Evolutionary conservation across 2,797 vertebrate species (phyloP).

Genomic region (Allobates femoralis): DNA sequence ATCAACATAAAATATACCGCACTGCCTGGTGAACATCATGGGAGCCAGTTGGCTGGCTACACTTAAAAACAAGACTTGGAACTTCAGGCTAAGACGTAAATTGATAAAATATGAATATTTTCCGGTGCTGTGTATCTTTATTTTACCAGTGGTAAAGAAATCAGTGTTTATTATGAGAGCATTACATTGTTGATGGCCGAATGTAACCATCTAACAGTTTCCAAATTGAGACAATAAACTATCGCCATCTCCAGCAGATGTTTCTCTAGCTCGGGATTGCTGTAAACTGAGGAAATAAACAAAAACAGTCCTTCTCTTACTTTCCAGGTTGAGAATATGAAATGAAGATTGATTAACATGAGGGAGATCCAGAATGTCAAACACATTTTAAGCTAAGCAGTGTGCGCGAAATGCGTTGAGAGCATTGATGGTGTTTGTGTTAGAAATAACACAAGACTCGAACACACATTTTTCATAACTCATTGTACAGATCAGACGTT

Average conservation of each 20-base stretch:
- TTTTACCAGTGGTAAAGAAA: conserved; percentile 46
- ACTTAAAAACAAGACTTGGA: neutral
- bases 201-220: conserved; percentile 61
- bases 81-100: conserved; percentile 8
- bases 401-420: conserved; percentile 7
- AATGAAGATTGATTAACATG: conserved; percentile 55
- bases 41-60: neutral
- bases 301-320: conserved; percentile 62
- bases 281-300: conserved; percentile 75
- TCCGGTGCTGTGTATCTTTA: conserved; percentile 19
- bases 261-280: conserved; percentile 71
- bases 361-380: conserved; percentile 34
- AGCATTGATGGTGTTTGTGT: neutral
- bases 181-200: conserved; percentile 61
- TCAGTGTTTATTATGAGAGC: conserved; percentile 61
- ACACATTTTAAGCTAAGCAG: conserved; percentile 23
- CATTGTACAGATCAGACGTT: neutral
- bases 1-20: neutral
- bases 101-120: conserved; percentile 31
- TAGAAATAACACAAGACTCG: neutral
- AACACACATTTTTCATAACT: neutral
- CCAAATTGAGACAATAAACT: conserved; percentile 59
- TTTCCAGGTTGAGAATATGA: conserved; percentile 16
- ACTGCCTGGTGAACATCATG: neutral
- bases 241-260: conserved; percentile 73